Percentiles rank a stretch among this genome's conserved stretches.
Evolutionary conservation across 2,113 vertebrate species (phyloP).

Genomic region (Trichomycterus rosablanca): DNA sequence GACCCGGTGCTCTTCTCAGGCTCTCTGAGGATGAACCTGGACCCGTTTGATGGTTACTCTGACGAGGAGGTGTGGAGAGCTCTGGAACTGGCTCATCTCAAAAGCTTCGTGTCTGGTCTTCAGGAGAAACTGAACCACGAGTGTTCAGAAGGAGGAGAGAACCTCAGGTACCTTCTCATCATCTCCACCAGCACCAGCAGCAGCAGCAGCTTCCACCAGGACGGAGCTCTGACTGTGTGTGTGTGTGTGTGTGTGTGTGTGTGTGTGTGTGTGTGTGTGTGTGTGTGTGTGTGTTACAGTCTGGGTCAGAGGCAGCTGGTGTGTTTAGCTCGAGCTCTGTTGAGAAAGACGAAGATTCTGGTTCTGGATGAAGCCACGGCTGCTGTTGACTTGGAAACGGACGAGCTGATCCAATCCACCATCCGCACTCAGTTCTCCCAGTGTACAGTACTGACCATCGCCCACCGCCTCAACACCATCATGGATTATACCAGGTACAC

Average conservation of each 20-base stretch:
- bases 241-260: background rate
- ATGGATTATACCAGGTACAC: slow-evolving; percentile 93
- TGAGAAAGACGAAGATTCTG: slow-evolving; percentile 89
- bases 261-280: slow-evolving; percentile 1
- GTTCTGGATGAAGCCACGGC: slow-evolving; percentile 94
- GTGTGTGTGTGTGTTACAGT: slow-evolving; percentile 54
- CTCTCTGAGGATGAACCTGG: slow-evolving; percentile 77
- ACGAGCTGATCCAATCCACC: slow-evolving; percentile 90
- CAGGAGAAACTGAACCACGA: slow-evolving; percentile 83
- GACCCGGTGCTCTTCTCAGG: slow-evolving; percentile 93
- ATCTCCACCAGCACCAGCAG: too few relatives aligned
- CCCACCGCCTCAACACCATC: slow-evolving; percentile 90
- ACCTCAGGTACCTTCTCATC: slow-evolving; percentile 77
- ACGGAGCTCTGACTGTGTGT: too few relatives aligned
- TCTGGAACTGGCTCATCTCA: slow-evolving; percentile 87
- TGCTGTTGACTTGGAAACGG: slow-evolving; percentile 91
- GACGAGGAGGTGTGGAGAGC: slow-evolving; percentile 78
- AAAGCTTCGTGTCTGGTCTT: slow-evolving; percentile 80
- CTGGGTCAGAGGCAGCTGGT: slow-evolving; percentile 91
- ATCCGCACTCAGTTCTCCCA: slow-evolving; percentile 86
- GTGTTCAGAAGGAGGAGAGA: slow-evolving; percentile 90
- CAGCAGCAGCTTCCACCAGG: too few relatives aligned
- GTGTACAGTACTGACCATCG: slow-evolving; percentile 91
- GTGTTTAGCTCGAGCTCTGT: slow-evolving; percentile 87
- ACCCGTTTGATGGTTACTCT: slow-evolving; percentile 65